Percentiles rank a stretch among this genome's conserved stretches.
These are phyloP conservation scores for Sericinus montela DNA, from an alignment of 2,888 invertebrate genomes.

Conservation along the genomic window DNA sequence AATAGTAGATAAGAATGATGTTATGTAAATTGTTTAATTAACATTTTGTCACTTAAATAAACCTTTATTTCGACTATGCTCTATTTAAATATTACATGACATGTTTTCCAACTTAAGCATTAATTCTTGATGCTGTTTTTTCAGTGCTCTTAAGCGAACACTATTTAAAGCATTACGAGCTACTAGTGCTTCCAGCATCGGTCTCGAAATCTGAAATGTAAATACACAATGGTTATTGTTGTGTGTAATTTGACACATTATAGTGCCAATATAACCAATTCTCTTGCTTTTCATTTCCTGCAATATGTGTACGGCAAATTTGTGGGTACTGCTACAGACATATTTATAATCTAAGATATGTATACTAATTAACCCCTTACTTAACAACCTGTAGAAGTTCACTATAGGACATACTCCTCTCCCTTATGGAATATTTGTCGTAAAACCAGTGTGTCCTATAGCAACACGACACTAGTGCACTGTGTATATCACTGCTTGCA, in stretches of 20 bases:
- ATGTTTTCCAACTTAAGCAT: conserved; percentile 64
- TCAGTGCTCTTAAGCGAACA: conserved; percentile 62
- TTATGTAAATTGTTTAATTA: conserved; percentile 36
- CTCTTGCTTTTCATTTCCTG: no score
- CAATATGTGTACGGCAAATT: no score
- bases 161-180: conserved; percentile 62
- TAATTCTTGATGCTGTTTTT: conserved; percentile 66
- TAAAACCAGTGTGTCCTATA: no score
- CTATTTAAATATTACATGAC: conserved; percentile 44
- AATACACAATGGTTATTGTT: not conserved
- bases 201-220: conserved; percentile 67
- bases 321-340: no score
- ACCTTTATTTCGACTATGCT: conserved; percentile 12
- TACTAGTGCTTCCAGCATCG: conserved; percentile 70
- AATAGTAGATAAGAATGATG: conserved; percentile 66
- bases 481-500: no score
- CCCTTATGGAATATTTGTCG: no score
- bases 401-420: no score
- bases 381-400: no score
- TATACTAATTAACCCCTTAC: no score
- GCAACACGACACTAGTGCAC: no score
- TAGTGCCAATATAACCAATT: no score
- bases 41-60: conserved; percentile 1
- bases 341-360: no score
- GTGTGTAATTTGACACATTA: not conserved